phyloP scores from a whole-genome alignment of 2,888 invertebrate species.

The Ophion ventricosus region DNA sequence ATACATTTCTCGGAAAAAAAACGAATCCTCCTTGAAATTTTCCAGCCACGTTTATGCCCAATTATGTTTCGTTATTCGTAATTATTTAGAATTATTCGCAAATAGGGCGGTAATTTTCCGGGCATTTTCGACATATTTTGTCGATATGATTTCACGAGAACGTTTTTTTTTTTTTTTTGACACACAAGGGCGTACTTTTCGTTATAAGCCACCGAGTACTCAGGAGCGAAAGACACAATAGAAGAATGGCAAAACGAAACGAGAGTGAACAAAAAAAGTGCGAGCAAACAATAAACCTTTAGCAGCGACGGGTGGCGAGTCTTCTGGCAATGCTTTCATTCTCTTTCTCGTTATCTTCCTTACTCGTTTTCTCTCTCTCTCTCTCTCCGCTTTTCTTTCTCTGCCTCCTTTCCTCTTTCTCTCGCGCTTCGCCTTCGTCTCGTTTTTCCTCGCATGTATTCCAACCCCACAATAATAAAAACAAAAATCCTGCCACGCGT shows the following conservation, averaged over 20 bases:
- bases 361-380: neutral
- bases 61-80: too few relatives aligned
- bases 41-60: too few relatives aligned
- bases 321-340: constrained; percentile 60
- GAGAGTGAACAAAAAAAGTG: constrained; percentile 37
- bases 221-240: constrained; percentile 40
- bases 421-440: too few relatives aligned
- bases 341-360: neutral
- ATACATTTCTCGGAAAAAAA: too few relatives aligned
- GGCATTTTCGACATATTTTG: too few relatives aligned
- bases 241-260: constrained; percentile 39
- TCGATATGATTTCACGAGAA: too few relatives aligned
- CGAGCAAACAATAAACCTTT: constrained; percentile 59
- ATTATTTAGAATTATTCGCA: too few relatives aligned
- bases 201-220: constrained; percentile 57
- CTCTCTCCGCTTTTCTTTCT: neutral
- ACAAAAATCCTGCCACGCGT: constrained; percentile 9
- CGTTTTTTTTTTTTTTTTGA: too few relatives aligned
- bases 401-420: neutral
- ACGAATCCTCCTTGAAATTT: too few relatives aligned
- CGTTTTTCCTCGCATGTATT: too few relatives aligned
- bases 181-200: constrained; percentile 5
- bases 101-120: too few relatives aligned
- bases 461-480: neutral
- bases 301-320: constrained; percentile 62